Base-by-base conservation (phyloP, 2,113 vertebrate species). In the Perca fluviatilis region DNA sequence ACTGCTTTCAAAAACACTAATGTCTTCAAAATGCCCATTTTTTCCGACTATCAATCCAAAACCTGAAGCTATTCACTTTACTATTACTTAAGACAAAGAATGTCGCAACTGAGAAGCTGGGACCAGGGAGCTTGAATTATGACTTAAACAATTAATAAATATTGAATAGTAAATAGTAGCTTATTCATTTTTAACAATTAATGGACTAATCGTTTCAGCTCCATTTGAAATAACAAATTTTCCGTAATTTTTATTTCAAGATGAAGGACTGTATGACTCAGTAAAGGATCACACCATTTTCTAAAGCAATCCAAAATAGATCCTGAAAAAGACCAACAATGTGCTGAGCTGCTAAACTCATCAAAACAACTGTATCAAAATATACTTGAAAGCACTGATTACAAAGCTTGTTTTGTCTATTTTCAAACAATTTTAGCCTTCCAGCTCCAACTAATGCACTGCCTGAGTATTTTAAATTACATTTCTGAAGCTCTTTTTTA, bases 281-380 rank as follows among this genome's bases (percentile, higher is more conserved):
- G 81, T 60, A n/a, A 83, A 62, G 71, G 76, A 82, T 74, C 71
- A 76, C 61, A 77, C 80, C 83, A 79, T 87, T 80, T 87, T 87
- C 53, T 54, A 11, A 58, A 46, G 36, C 33, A 47, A 83, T 62
- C 46, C 69, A 84, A 90, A 90, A 85, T 85, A 85, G 85, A 73
- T 72, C 81, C 61, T 74, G 62, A 85, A 82, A 82, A 43, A 76
- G 33, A 51, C 46, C 68, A 33, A 25, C 63, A 60, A 47, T 47
- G 53, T 23, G 58, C 57, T 77, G 86, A 90, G 54, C 76, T 73
- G 53, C 61, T 89, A 80, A 56, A 85, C 78, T 77, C 40, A 85
- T 81, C 82, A 83, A 57, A 78, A 40, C 18, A 77, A 25, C 60
- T 53, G 63, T 53, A 56, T 83, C 77, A 67, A 74, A 81, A 79